These are phyloP conservation scores for Lacerta bilineata DNA, from an alignment of 2,797 vertebrate genomes.

Conservation along the genomic window DNA sequence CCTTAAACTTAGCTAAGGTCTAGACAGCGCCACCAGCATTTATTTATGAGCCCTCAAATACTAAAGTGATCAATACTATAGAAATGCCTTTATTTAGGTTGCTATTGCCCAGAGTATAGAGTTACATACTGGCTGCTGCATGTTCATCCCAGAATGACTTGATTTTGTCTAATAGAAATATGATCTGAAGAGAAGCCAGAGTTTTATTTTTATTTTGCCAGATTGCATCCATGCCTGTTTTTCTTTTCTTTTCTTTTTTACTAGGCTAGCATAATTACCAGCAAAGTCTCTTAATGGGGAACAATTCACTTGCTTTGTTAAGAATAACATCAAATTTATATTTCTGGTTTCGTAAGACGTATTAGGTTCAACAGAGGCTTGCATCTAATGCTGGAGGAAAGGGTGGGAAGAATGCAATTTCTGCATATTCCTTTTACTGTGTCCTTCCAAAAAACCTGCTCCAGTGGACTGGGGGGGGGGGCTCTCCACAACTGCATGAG, in stretches of 20 bases:
- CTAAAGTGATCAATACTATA: not conserved
- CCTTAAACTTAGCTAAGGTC: not conserved
- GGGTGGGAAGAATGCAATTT: too few relatives aligned
- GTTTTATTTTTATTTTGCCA: too few relatives aligned
- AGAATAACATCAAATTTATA: slow-evolving; percentile 10
- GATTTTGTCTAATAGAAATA: not conserved
- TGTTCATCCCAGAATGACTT: not conserved
- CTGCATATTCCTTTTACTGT: too few relatives aligned
- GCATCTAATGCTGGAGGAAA: too few relatives aligned
- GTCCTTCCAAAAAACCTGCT: too few relatives aligned
- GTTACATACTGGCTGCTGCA: not conserved
- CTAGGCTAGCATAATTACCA: slow-evolving; percentile 57
- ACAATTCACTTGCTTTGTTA: slow-evolving; percentile 28
- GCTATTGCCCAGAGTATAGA: not conserved
- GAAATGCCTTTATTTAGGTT: not conserved
- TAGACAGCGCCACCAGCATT: not conserved
- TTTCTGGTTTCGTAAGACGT: slow-evolving; percentile 41
- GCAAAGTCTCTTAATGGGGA: slow-evolving; percentile 42
- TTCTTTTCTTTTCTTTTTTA: too few relatives aligned
- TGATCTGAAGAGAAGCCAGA: too few relatives aligned
- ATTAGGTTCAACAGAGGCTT: not conserved
- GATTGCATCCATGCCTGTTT: too few relatives aligned
- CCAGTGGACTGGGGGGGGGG: too few relatives aligned
- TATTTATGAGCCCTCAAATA: not conserved
- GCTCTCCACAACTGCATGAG: too few relatives aligned